Evolutionary conservation across 23 tunicate species (phyloP), one percentile per base, ranked within the genome.

Genomic region (Trididemnum clinides): DNA sequence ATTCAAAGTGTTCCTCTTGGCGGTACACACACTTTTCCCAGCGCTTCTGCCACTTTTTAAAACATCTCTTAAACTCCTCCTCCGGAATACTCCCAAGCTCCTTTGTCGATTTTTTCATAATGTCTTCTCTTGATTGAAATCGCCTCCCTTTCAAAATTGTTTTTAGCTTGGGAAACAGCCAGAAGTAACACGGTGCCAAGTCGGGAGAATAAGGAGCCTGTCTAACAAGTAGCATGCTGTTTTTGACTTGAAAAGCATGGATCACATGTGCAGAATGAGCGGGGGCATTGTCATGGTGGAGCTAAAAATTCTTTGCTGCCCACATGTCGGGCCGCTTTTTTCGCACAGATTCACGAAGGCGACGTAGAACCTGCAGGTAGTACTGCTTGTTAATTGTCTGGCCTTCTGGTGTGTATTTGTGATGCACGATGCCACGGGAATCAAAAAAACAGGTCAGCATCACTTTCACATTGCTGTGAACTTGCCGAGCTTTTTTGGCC

Each of bases 371-470:
- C 39, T 70, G 37, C 76, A 70, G 39, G n/a, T 70, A 70, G 36
- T 25, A 70, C 22, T 70, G 7, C 30, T 70, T 70, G 76, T 70
- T 70, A 37, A 70, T 70, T 70, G 76, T 32, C 76, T 70, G 76
- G 76, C 76, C 76, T 70, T 70, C 76, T 10, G 76, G 36, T 27
- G 36, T 37, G 39, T 70, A 70, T 33, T 70, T 37, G 22, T 70
- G 76, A 70, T 32, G 76, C 76, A 70, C 76, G 39, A 70, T 70
- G 76, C 39, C 76, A 33, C 76, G 39, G 76, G 76, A 70, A 70
- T 70, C 76, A 70, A 70, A 70, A 70, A 70, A 63, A 63, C 70
- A 70, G 76, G 76, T 29, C 76, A 70, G 38, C 76, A 70, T 70
- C 76, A 70, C 38, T 70, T 70, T 70, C 36, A 70, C 36, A 70